phyloP scores from a whole-genome alignment of 2,113 vertebrate genomes.

The Hypocryptadius cinnamomeus region DNA sequence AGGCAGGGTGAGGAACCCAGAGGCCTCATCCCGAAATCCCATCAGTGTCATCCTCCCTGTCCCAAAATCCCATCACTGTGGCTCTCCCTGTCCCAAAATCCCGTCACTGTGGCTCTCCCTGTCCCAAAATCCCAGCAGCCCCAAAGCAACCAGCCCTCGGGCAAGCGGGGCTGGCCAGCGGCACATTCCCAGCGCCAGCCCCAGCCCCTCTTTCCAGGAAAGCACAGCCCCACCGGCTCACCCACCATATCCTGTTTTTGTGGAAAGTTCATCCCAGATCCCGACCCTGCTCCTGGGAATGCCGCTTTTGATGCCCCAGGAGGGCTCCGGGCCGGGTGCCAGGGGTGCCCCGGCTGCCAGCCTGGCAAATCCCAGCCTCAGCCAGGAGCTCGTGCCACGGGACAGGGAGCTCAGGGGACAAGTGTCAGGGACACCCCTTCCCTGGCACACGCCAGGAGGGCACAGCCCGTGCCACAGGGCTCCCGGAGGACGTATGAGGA shows the following conservation, averaged over 20 bases:
- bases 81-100: not conserved
- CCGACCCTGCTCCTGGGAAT: not conserved
- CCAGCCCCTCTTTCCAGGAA: not conserved
- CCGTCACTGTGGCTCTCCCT: not conserved
- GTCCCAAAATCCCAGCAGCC: not conserved
- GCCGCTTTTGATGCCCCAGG: not conserved
- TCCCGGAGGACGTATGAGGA: not conserved
- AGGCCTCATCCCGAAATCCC: not conserved
- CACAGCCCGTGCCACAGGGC: not conserved
- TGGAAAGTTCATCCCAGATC: conserved; percentile 51
- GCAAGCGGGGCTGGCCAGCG: fast-evolving
- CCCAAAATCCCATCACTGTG: not conserved
- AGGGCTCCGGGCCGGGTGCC: not conserved
- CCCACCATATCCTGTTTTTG: conserved; percentile 69
- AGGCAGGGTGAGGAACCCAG: not conserved
- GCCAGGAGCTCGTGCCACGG: fast-evolving
- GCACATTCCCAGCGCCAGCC: not conserved
- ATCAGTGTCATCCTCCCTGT: not conserved
- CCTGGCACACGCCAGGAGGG: not conserved
- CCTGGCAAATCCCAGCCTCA: not conserved
- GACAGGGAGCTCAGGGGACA: not conserved
- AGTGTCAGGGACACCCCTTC: not conserved
- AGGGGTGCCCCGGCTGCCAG: not conserved
- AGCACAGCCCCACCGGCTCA: not conserved
- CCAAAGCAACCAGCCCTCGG: fast-evolving